phyloP scores from a whole-genome alignment of 2,888 invertebrate genomes.

The Catocala nupta region DNA sequence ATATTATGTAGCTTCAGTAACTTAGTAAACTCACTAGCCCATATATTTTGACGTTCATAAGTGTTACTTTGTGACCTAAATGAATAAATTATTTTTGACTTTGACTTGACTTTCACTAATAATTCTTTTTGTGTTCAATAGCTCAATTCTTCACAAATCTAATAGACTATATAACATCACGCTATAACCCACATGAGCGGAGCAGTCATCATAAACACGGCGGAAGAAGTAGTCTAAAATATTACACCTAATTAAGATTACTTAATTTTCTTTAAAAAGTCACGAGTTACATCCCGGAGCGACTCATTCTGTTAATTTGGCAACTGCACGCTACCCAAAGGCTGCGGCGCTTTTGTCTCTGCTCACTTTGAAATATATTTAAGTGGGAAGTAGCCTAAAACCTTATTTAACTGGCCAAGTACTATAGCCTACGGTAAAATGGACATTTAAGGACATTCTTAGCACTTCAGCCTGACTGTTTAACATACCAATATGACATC shows the following conservation, averaged over 20 bases:
- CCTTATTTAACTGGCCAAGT: slow-evolving; percentile 47
- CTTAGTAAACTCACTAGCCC: too few species aligned
- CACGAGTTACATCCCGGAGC: neutral
- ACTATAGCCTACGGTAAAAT: slow-evolving; percentile 41
- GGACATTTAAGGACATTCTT: slow-evolving; percentile 43
- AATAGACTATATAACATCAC: too few species aligned
- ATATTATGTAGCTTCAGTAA: too few species aligned
- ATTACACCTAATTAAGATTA: slow-evolving; percentile 2
- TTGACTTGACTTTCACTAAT: too few species aligned
- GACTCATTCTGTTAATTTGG: slow-evolving; percentile 24
- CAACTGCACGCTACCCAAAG: slow-evolving; percentile 34
- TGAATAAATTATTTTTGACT: too few species aligned
- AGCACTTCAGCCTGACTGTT: slow-evolving; percentile 39
- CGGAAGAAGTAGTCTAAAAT: too few species aligned
- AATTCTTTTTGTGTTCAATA: too few species aligned
- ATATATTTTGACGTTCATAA: too few species aligned
- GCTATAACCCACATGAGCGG: too few species aligned
- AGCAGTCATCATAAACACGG: too few species aligned
- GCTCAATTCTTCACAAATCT: too few species aligned
- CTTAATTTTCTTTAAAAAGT: neutral
- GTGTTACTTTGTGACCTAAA: too few species aligned
- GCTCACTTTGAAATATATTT: slow-evolving; percentile 58
- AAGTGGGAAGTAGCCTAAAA: slow-evolving; percentile 50
- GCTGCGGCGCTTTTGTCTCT: slow-evolving; percentile 60
- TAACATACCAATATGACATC: slow-evolving; percentile 37